Percentiles rank a stretch among this genome's conserved stretches.
Evolutionary conservation across 2,888 invertebrate genomes (phyloP).

Genomic region (Agrochola lota): DNA sequence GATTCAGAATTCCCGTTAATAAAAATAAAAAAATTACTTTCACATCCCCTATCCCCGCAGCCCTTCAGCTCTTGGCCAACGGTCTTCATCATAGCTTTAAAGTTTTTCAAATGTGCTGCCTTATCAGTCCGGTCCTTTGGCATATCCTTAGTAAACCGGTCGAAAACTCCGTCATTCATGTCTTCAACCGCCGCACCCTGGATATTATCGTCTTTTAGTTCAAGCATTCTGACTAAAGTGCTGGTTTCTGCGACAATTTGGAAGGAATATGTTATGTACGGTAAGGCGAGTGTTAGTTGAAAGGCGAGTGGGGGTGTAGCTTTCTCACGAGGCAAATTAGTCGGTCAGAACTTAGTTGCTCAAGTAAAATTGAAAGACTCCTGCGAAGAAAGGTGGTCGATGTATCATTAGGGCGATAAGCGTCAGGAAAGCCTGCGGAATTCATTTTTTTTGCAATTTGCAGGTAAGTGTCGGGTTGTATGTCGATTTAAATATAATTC

Average conservation of each 20-base stretch:
- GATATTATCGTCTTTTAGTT: slow-evolving; percentile 74
- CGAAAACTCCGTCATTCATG: slow-evolving; percentile 75
- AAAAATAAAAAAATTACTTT: slow-evolving; percentile 69
- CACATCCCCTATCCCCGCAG: slow-evolving; percentile 78
- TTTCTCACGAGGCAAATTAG: slow-evolving; percentile 2
- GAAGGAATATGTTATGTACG: slow-evolving; percentile 53
- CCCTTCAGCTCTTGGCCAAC: slow-evolving; percentile 74
- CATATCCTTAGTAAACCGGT: slow-evolving; percentile 74
- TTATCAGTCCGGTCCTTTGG: slow-evolving; percentile 73
- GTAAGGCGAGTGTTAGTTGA: slow-evolving; percentile 24
- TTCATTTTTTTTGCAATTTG: too few species aligned
- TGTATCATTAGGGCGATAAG: not conserved
- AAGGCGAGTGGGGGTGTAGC: slow-evolving; percentile 2
- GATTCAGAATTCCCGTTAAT: not conserved
- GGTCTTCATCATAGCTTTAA: slow-evolving; percentile 75
- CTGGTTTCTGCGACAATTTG: slow-evolving; percentile 73
- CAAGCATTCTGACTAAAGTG: slow-evolving; percentile 77
- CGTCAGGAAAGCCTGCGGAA: too few species aligned
- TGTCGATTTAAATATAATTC: too few species aligned
- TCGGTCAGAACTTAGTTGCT: not conserved
- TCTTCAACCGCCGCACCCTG: slow-evolving; percentile 66
- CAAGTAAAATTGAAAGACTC: not conserved
- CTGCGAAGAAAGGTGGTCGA: too few species aligned
- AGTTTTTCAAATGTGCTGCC: slow-evolving; percentile 75
- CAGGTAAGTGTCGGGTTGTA: too few species aligned